Evolutionary conservation across 2,797 vertebrate genomes (phyloP), one percentile per base, ranked within the genome.

Genomic region (Ctenopoma kingsleyae): DNA sequence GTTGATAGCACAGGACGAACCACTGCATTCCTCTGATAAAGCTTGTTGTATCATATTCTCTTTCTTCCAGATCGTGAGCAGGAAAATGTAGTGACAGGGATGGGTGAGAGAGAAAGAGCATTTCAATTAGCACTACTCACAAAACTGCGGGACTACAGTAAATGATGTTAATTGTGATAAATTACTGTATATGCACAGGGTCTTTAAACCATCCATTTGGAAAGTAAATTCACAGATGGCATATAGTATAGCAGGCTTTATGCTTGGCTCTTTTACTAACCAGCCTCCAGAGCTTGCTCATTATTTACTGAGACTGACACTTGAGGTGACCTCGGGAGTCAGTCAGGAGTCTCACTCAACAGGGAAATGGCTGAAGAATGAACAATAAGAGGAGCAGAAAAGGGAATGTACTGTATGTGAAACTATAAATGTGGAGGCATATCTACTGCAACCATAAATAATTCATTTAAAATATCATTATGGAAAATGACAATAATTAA

Each of bases 101-200:
- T 50, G 51, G 6, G 60, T 19, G 23, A 20, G 69, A 30, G 38
- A 52, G 20, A 59, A 32, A 52, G 57, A 44, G 58, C 50, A 68
- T 57, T 68, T 32, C 67, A 67, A 86, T 81, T 22, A 67, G 40
- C 30, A 20, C 51, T 49, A 46, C 49, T 74, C 47, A 36, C 11
- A 68, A 36, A 47, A 46, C 46, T 48, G 49, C 67, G 57, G 65
- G 70, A 69, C 52, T 13, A 16, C 40, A 43, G 16, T 60, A 79
- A 78, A 20, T 54, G 62, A 22, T 83, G 55, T 63, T 80, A 76
- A 80, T 65, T 81, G 72, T 80, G 81, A 85, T 87, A 61, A 85
- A 83, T 76, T 43, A 17, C 16, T 43, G 40, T 76, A 74, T 67
- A 71, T 41, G 27, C 30, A 35, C 7, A 11, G 13, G 22, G 53